Percentiles rank a stretch among this genome's conserved stretches.
Conservation (phyloP, 2,113 vertebrate genomes). For the Tragelaphus strepsiceros region DNA sequence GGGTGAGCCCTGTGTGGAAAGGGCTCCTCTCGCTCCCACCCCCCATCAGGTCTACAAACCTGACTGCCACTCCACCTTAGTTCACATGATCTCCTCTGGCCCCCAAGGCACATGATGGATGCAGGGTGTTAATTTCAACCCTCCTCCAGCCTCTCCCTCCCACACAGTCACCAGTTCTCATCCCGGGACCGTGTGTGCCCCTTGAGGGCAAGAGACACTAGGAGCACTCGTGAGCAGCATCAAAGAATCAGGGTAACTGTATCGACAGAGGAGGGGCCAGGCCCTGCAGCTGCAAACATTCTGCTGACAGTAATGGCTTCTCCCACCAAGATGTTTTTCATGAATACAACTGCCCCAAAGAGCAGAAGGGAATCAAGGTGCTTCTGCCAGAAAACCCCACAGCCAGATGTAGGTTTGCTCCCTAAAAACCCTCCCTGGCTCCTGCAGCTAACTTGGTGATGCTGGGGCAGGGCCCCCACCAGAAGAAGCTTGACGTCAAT, state of each 20-base stretch:
- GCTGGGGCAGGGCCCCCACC: background rate
- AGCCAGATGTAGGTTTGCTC: background rate
- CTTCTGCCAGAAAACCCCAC: background rate
- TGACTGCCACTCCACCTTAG: background rate
- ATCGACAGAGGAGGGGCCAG: background rate
- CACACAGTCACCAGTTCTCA: background rate
- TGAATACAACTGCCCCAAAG: background rate
- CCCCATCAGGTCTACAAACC: background rate
- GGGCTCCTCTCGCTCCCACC: background rate
- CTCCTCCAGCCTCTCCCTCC: background rate
- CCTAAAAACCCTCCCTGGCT: background rate
- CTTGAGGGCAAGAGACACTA: background rate
- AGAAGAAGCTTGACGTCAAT: background rate
- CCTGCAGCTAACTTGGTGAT: background rate
- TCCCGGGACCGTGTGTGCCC: background rate
- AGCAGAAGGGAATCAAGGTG: background rate
- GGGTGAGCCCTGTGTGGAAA: fast-evolving
- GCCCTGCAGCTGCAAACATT: background rate
- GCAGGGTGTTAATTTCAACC: background rate
- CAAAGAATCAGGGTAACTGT: background rate
- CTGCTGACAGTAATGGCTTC: background rate
- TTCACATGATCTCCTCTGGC: background rate
- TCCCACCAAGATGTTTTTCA: background rate
- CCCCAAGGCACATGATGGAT: background rate
- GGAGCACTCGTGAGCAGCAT: background rate